Evolutionary conservation across 2,113 vertebrate species (phyloP), one percentile per base, ranked within the genome.

Genomic region (rat (Rattus norvegicus)): DNA sequence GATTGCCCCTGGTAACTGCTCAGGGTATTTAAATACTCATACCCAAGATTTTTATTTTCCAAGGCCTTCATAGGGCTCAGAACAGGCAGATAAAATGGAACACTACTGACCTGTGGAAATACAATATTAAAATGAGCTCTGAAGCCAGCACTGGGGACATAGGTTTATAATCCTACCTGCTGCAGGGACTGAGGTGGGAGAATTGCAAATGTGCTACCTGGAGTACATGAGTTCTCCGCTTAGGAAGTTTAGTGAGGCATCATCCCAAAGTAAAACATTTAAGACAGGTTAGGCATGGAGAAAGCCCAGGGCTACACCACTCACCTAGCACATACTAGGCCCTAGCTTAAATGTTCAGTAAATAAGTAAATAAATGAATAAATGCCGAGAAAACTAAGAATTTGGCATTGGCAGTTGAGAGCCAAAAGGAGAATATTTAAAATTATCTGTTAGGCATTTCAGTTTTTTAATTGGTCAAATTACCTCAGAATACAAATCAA

Each of bases 371-470:
- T 20, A n/a, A 88, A 12, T 2, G 22, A 73, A 43, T 14, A 2
- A 72, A 28, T 28, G 56, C 36, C 1, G 39, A 56, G 52, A 93
- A 39, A 90, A 47, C 56, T 5, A 79, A 59, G 47, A 3, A 80
- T 88, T 91, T 75, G 39, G 28, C 76, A 85, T 67, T 69, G 30
- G 47, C 61, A 47, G 67, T 16, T 49, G n/a, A 59, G 54, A 83
- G 72, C 22, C 54, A 4, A 92, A 93, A 90, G 72, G 28, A 54
- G 52, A 93, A 94, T 59, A 4, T 80, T 94, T 49, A 75, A 96
- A 94, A 33, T 81, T 13, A 91, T 81, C 24, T 76, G 4, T 43
- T 91, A 36, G 88, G 63, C 22, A 67, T 86, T 88, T 97, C 16
- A 10, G 54, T 90, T 95, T 91, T 52, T 47, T 84, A 59, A 30